Conservation (phyloP, 2,888 invertebrate species). For the Tolmerus cingulatus region DNA sequence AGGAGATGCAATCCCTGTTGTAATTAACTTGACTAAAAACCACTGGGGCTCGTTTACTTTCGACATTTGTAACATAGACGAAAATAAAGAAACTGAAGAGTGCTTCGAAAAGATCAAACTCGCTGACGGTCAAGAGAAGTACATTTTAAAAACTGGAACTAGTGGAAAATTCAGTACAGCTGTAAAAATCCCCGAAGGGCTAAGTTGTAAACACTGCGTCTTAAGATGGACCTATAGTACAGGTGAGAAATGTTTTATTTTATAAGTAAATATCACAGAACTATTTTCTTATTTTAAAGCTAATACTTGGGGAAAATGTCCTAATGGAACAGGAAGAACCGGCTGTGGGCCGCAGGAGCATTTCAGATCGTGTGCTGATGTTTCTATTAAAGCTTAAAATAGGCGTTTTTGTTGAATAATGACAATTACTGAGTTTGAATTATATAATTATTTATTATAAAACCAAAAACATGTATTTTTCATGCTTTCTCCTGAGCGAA, state of each 20-base stretch:
- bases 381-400: constrained; percentile 50
- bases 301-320: constrained; percentile 61
- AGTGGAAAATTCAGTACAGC: constrained; percentile 49
- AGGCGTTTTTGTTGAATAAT: neutral
- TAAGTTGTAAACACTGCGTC: constrained; percentile 64
- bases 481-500: no score
- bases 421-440: neutral
- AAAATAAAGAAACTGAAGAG: constrained; percentile 61
- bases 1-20: constrained; percentile 54
- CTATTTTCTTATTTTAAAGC: constrained; percentile 47
- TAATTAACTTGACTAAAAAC: constrained; percentile 58
- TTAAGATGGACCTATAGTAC: constrained; percentile 64
- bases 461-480: no score
- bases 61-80: constrained; percentile 61
- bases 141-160: constrained; percentile 19
- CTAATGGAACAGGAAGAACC: constrained; percentile 51
- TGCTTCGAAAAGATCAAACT: constrained; percentile 60
- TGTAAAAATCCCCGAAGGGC: constrained; percentile 56
- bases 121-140: constrained; percentile 49
- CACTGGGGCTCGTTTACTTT: constrained; percentile 62
- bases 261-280: neutral
- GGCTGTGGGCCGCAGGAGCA: constrained; percentile 63
- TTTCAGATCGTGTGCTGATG: constrained; percentile 63
- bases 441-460: neutral
- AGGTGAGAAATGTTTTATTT: constrained; percentile 51